These are phyloP conservation scores for Chondrilla cf. caribensis DNA, from an alignment of 37 sponge, comb jelly and placozoan species.

Conservation along the genomic window DNA sequence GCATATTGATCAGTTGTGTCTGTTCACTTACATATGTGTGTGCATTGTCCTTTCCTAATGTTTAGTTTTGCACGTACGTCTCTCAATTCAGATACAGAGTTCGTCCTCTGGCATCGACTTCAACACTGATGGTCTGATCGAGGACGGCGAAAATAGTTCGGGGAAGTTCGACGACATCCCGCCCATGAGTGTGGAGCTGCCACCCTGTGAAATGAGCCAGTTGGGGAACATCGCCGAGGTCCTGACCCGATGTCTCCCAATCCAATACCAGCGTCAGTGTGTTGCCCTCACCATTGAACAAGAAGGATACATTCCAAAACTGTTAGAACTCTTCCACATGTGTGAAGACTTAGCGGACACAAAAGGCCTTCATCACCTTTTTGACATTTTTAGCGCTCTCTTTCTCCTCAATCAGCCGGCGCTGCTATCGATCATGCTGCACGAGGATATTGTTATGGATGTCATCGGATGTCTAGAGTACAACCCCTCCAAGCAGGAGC, in stretches of 20 bases:
- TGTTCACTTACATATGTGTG: too few species aligned
- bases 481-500: constrained; percentile 64
- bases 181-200: constrained; percentile 66
- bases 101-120: constrained; percentile 18
- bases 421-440: constrained; percentile 65
- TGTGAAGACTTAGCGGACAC: constrained; percentile 93
- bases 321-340: constrained; percentile 92
- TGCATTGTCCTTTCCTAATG: too few species aligned
- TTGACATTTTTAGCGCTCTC: constrained; percentile 81
- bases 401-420: constrained; percentile 82
- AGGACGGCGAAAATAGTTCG: constrained; percentile 45
- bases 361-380: constrained; percentile 80
- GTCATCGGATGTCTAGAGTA: constrained; percentile 94
- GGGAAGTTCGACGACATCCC: constrained; percentile 38
- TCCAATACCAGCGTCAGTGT: constrained; percentile 25
- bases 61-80: too few species aligned
- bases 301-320: constrained; percentile 75
- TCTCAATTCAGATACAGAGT: constrained; percentile 47
- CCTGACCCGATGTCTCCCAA: constrained; percentile 37
- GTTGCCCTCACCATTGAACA: constrained; percentile 62
- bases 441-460: constrained; percentile 67
- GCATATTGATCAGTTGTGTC: too few species aligned
- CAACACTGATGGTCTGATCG: constrained; percentile 10
- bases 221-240: constrained; percentile 68
- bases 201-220: constrained; percentile 85